Evolutionary conservation across 2,888 invertebrate species (phyloP).

Genomic region (Platypus cylindrus): DNA sequence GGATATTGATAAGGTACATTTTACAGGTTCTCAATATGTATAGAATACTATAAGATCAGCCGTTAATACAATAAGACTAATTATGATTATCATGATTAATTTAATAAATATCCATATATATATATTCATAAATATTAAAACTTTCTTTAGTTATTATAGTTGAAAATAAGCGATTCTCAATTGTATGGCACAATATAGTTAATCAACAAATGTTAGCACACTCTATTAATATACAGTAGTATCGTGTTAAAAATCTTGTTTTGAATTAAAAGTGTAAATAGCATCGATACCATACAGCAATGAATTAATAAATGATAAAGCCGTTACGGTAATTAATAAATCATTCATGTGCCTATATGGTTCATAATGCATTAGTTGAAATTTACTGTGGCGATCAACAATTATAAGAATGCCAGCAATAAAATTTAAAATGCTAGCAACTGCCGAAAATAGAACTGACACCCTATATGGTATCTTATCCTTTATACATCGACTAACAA

Average conservation of each 20-base stretch:
- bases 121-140: too few species aligned
- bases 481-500: slow-evolving; percentile 47
- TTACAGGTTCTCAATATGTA: too few species aligned
- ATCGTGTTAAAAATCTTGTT: slow-evolving; percentile 13
- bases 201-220: too few species aligned
- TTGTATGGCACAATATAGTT: too few species aligned
- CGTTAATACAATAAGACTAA: too few species aligned
- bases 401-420: slow-evolving; percentile 53
- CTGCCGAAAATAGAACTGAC: slow-evolving; percentile 46
- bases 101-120: too few species aligned
- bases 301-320: slow-evolving; percentile 49
- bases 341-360: slow-evolving; percentile 52
- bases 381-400: slow-evolving; percentile 29
- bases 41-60: too few species aligned
- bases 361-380: slow-evolving; percentile 39
- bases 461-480: slow-evolving; percentile 54
- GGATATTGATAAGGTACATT: too few species aligned
- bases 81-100: too few species aligned
- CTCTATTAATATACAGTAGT: too few species aligned
- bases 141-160: too few species aligned
- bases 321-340: slow-evolving; percentile 49
- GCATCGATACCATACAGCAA: slow-evolving; percentile 49
- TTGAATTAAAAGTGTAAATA: slow-evolving; percentile 40
- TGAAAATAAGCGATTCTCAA: too few species aligned
- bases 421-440: slow-evolving; percentile 49